phyloP scores from a whole-genome alignment of 2,113 vertebrate genomes.

The Stegostoma tigrinum region DNA sequence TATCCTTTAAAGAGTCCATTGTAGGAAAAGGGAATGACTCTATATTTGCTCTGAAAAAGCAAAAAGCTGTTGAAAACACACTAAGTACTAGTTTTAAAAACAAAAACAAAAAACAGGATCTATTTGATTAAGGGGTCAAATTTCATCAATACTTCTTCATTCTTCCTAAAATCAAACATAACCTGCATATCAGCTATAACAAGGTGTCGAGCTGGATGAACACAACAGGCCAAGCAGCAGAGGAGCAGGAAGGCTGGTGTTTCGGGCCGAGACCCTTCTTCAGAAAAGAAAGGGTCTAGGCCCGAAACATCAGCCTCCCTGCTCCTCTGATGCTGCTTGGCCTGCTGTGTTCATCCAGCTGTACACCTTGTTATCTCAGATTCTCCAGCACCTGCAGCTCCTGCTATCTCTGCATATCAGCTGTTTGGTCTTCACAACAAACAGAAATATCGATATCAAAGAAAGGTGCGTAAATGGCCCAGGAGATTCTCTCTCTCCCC shows the following conservation, averaged over 20 bases:
- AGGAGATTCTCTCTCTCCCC: background rate
- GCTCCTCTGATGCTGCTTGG: no score
- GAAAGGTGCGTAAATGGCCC: no score
- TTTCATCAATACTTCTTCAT: background rate
- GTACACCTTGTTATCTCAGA: no score
- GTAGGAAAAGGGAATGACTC: background rate
- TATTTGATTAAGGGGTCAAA: background rate
- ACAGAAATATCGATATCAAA: background rate
- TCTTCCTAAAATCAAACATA: background rate
- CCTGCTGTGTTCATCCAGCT: no score
- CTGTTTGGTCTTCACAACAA: background rate
- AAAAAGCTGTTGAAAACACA: background rate
- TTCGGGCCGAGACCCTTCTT: no score
- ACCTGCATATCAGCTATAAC: background rate
- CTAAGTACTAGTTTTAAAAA: background rate
- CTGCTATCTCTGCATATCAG: background rate
- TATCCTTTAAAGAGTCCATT: background rate
- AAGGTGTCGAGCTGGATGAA: no score
- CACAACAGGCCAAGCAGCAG: no score
- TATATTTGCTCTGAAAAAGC: background rate
- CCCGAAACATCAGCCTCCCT: no score
- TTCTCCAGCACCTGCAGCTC: no score
- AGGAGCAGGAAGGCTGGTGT: no score
- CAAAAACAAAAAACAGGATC: background rate
- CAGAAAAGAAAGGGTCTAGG: no score